phyloP scores from a whole-genome alignment of 2,797 vertebrate species.

The Halcyon badia region DNA sequence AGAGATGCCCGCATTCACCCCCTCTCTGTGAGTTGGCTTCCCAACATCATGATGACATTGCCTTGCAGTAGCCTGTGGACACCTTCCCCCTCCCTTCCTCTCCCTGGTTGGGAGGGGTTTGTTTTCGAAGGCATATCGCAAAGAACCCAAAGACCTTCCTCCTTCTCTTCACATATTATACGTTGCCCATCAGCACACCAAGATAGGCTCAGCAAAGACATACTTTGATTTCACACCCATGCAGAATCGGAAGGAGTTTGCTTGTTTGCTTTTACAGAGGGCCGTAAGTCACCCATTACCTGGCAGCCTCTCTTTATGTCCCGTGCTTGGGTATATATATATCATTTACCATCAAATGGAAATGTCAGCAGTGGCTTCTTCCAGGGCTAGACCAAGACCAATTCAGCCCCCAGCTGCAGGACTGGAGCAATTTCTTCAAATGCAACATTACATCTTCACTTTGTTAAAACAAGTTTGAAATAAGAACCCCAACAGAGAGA shows the following conservation, averaged over 20 bases:
- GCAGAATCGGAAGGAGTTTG: neutral
- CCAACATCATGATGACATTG: conserved; percentile 72
- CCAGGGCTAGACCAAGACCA: conserved; percentile 23
- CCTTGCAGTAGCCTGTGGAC: conserved; percentile 22
- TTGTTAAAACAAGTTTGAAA: conserved; percentile 7
- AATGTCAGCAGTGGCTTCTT: conserved; percentile 47
- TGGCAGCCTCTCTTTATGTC: conserved; percentile 8
- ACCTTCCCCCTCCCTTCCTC: conserved; percentile 55
- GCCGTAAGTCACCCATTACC: neutral
- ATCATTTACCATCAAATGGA: conserved; percentile 26
- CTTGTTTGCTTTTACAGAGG: neutral
- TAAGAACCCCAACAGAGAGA: neutral
- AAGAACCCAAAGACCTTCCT: conserved; percentile 19
- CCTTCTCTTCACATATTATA: neutral
- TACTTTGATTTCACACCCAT: neutral
- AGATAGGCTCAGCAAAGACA: neutral
- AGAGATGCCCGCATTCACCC: conserved; percentile 73
- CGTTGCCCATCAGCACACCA: neutral
- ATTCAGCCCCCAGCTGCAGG: neutral
- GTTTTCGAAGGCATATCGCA: neutral
- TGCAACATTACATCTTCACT: neutral
- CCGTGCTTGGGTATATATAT: neutral
- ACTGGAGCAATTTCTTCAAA: conserved; percentile 8
- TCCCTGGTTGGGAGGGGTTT: neutral
- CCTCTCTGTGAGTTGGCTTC: conserved; percentile 62